Evolutionary conservation across 2,797 vertebrate genomes (phyloP).

Genomic region (Hyperoplus lanceolatus): DNA sequence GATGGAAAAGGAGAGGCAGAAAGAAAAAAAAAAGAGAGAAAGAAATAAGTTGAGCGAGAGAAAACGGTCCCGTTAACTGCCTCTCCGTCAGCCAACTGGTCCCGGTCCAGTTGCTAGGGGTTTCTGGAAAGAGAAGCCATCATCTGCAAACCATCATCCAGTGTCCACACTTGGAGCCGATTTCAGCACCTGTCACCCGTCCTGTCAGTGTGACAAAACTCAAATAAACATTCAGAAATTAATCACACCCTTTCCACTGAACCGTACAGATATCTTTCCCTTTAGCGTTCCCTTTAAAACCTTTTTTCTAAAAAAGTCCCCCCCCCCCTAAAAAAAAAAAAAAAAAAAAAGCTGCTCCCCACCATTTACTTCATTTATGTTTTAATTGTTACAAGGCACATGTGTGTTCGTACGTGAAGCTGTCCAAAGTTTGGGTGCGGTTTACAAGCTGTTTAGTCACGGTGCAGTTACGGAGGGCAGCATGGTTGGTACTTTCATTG

Average conservation of each 20-base stretch:
- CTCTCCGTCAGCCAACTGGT: conserved; percentile 65
- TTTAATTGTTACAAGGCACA: conserved; percentile 67
- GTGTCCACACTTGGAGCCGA: conserved; percentile 63
- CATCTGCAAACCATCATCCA: conserved; percentile 76
- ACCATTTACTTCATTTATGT: conserved; percentile 52
- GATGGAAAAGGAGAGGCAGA: conserved; percentile 31
- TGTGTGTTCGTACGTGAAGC: conserved; percentile 60
- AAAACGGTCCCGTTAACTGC: conserved; percentile 51
- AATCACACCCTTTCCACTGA: conserved; percentile 69
- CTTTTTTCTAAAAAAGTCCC: conserved; percentile 6
- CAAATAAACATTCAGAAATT: conserved; percentile 73
- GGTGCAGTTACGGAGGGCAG: conserved; percentile 49
- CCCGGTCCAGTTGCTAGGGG: conserved; percentile 61
- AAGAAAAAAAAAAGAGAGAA: conserved; percentile 20
- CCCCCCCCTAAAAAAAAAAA: not conserved
- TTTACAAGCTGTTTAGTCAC: conserved; percentile 71
- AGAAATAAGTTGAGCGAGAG: conserved; percentile 44
- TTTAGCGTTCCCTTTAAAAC: conserved; percentile 23
- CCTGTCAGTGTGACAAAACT: conserved; percentile 66
- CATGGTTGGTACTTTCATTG: conserved; percentile 45
- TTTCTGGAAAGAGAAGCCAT: conserved; percentile 72
- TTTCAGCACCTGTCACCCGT: conserved; percentile 76
- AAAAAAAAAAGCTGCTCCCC: not conserved
- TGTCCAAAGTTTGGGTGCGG: conserved; percentile 69
- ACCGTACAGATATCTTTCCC: conserved; percentile 48